Evolutionary conservation across 2,888 invertebrate species (phyloP), one percentile per base, ranked within the genome.

Genomic region (Tetheella fluctuosa): DNA sequence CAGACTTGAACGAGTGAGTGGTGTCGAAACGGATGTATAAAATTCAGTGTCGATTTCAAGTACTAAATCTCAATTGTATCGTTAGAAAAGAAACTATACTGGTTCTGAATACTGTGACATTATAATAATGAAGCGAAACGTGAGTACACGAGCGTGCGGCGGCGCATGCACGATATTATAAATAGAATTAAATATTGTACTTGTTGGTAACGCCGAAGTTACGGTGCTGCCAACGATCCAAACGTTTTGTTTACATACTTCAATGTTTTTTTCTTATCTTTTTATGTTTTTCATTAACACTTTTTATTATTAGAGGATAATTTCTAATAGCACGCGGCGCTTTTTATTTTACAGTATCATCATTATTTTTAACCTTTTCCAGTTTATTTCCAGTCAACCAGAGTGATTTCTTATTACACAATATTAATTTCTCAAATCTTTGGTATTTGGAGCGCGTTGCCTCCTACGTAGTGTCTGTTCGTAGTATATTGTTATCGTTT

Each of bases 111-210:
- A 70, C 64, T 66, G 73, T 71, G 83, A 79, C 74, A 76, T 71
- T 71, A 79, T 79, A 81, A 79, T 76, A 20, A 92, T 93, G 92
- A 93, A 93, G 84, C 86, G 92, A 81, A 93, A 93, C 76, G 92
- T 93, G 80, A 92, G 92, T 93, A 90, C 75, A 71, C 68, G 68
- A 58, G 65, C 60, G 69, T 67, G 61, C 64, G 64, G 60, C 54
- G 60, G 55, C 67, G 69, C 70, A 70, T 64, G 60, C 71, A 62
- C 63, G 68, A 67, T 58, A 64, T 71, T 80, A 79, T 76, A 80
- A 80, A 79, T 83, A 78, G 74, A 66, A 67, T 61, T 52, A 60
- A 68, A 74, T 71, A 77, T 74, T 70, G 70, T 71, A 66, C 68
- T 74, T 76, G 79, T 81, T 78, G 79, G 81, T 77, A 81, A 77